Base-by-base conservation (phyloP, 2,113 vertebrate genomes). In the Xyrauchen texanus region DNA sequence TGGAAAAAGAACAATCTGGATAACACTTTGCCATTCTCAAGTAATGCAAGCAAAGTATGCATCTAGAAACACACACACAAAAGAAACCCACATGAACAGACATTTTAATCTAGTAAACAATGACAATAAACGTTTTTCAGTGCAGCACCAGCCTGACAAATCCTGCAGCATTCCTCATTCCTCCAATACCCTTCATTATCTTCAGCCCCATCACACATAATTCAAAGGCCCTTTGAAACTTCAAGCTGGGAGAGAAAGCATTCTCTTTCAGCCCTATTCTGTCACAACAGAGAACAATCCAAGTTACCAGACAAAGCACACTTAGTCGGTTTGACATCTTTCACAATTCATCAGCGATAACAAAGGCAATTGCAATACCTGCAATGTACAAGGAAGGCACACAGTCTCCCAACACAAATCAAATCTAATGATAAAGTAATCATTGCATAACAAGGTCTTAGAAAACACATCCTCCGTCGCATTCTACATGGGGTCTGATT, bases 191-290 rank as follows among this genome's bases (percentile, higher is more conserved):
- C 65, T 84, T 86, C 85, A 82, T 86, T 87, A 82, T 82, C 83
- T 80, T 79, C 78, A 79, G 70, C 58, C 42, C 63, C 74, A 80
- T 74, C 86, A 85, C 81, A 80, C 69, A 71, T 81, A 86, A 86
- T 83, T 83, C 81, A 82, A 86, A 83, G 80, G 53, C 71, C 63
- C 67, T 85, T 81, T 85, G 67, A 87, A 86, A 81, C 78, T 76
- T 73, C 76, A 81, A 80, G 82, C 77, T 66, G 74, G 73, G 76
- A 82, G 77, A 81, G 76, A 83, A 78, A 67, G 71, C 47, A 55
- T 80, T 78, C 75, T 79, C 83, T 76, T 77, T 67, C 77, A 83
- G 81, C 77, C 77, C 61, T 86, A 85, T 86, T 87, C 83, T 87
- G 83, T 83, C 86, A 87, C 61, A 83, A 81, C 79, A 83, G 61